These are phyloP conservation scores for Lycorma delicatula DNA, from an alignment of 1,140 invertebrate genomes.

Conservation along the genomic window DNA sequence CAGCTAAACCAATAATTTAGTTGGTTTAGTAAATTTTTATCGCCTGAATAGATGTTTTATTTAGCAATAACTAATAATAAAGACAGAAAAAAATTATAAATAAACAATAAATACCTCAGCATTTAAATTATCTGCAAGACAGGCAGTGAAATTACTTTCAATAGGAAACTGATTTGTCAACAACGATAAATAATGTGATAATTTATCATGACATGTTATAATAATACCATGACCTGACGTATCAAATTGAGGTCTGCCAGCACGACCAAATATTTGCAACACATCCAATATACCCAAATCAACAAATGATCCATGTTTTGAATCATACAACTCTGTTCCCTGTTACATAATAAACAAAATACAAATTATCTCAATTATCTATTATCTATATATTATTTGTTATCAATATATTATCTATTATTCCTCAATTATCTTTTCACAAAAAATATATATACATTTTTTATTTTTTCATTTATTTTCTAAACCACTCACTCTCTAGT, in stretches of 20 bases:
- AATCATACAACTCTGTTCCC: constrained; percentile 97
- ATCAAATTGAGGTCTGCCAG: constrained; percentile 91
- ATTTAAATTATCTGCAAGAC: constrained; percentile 93
- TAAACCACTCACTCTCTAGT: too few species aligned
- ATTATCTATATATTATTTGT: too few species aligned
- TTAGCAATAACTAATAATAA: too few species aligned
- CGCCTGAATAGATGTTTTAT: too few species aligned
- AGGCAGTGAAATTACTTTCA: constrained; percentile 91
- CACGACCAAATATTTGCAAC: constrained; percentile 97
- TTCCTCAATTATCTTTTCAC: too few species aligned
- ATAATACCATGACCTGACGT: constrained; percentile 86
- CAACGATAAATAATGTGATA: constrained; percentile 87
- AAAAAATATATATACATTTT: too few species aligned
- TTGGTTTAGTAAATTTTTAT: too few species aligned
- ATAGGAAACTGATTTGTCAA: constrained; percentile 97
- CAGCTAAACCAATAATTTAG: too few species aligned
- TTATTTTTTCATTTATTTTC: too few species aligned
- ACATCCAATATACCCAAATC: constrained; percentile 97
- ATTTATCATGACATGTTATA: constrained; percentile 87
- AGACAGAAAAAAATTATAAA: constrained; percentile 3
- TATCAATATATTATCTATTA: too few species aligned
- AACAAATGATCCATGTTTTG: constrained; percentile 87
- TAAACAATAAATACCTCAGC: constrained; percentile 66
- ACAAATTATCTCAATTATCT: too few species aligned
- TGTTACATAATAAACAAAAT: too few species aligned